phyloP scores from a whole-genome alignment of 2,113 vertebrate species.

The Eretmochelys imbricata region DNA sequence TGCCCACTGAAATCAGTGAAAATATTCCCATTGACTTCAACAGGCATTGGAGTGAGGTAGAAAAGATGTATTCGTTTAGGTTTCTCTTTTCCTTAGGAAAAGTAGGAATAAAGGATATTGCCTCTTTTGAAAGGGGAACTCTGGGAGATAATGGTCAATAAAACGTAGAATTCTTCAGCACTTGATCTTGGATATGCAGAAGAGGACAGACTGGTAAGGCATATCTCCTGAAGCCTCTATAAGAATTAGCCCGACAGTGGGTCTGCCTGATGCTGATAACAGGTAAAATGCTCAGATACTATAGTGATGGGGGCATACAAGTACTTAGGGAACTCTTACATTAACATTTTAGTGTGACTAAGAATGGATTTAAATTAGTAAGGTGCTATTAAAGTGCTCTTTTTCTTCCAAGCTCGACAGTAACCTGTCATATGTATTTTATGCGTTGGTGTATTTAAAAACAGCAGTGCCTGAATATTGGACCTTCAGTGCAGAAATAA shows the following conservation, averaged over 20 bases:
- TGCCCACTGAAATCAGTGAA: neutral
- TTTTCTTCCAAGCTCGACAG: neutral
- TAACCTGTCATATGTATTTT: conserved; percentile 12
- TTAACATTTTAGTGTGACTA: neutral
- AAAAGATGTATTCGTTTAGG: neutral
- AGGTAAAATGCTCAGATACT: neutral
- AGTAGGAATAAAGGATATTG: neutral
- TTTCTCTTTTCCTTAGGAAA: neutral
- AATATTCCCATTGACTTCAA: neutral
- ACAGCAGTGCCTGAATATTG: neutral
- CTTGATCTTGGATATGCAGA: fast-evolving
- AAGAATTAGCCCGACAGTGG: neutral
- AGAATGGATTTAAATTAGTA: too few species aligned
- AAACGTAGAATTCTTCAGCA: neutral
- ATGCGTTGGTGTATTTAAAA: neutral
- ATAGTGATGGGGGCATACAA: fast-evolving
- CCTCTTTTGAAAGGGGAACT: neutral
- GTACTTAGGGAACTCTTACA: neutral
- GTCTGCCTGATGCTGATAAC: neutral
- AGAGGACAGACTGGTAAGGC: neutral
- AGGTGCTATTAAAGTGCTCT: neutral
- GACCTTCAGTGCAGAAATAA: neutral
- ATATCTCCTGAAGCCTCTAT: neutral
- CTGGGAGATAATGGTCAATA: neutral
- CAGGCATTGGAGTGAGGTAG: neutral